Conservation (phyloP, 2,888 invertebrate genomes). For the Halocaridina rubra region DNA sequence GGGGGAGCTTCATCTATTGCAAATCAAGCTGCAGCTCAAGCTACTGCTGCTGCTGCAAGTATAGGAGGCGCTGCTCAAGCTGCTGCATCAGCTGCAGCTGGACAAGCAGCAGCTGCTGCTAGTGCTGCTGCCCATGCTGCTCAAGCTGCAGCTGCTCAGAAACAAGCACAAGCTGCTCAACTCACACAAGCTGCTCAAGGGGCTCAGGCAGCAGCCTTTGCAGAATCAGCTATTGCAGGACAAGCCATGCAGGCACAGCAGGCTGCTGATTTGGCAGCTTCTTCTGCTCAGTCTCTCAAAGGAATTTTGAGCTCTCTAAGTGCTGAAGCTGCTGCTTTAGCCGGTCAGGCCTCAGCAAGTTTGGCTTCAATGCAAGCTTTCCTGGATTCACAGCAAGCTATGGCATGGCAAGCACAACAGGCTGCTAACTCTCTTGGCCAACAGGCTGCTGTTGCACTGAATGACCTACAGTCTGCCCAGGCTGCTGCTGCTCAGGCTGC, state of each 20-base stretch:
- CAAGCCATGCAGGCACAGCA: neutral
- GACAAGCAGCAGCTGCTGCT: neutral
- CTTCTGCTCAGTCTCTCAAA: neutral
- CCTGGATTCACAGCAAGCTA: neutral
- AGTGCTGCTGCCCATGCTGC: neutral
- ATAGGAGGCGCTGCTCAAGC: neutral
- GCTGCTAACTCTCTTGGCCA: neutral
- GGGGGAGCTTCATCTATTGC: neutral
- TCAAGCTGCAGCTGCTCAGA: neutral
- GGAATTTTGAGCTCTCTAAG: neutral
- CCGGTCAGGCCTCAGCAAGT: neutral
- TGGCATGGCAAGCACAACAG: neutral
- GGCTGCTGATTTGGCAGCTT: neutral
- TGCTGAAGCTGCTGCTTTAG: neutral
- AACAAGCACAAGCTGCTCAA: neutral
- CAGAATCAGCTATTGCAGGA: neutral
- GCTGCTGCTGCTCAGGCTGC: neutral
- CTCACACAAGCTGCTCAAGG: neutral
- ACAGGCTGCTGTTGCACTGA: neutral
- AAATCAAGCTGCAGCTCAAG: constrained; percentile 3
- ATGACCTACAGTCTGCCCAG: neutral
- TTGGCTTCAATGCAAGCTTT: neutral
- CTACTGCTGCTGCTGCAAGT: constrained; percentile 7
- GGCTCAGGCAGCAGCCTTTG: neutral
- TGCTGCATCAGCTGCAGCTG: neutral